These are phyloP conservation scores for Sphinx pinastri DNA, from an alignment of 2,888 invertebrate species.

Conservation along the genomic window DNA sequence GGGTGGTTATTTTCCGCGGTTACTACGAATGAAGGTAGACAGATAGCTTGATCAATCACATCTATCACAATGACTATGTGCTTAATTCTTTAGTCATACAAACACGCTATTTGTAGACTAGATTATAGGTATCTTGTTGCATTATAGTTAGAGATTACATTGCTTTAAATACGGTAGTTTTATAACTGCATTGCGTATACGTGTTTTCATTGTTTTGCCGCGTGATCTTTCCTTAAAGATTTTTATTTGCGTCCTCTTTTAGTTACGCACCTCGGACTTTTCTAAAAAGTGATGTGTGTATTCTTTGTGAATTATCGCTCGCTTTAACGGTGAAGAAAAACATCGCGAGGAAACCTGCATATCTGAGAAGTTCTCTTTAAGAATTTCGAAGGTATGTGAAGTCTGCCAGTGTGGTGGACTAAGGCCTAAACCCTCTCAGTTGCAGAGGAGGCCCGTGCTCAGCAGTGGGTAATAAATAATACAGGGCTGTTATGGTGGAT, in stretches of 20 bases:
- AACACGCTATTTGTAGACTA: slow-evolving; percentile 7
- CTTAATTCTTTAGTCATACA: background rate
- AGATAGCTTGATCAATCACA: slow-evolving; percentile 15
- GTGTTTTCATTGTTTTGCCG: background rate
- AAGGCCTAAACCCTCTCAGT: no score
- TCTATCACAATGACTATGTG: slow-evolving; percentile 5
- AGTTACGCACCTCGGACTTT: no score
- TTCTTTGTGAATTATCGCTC: no score
- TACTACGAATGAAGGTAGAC: background rate
- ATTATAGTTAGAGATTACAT: background rate
- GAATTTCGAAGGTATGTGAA: no score
- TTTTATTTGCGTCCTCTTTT: background rate
- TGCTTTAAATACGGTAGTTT: background rate
- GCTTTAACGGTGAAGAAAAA: no score
- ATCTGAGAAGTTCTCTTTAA: no score
- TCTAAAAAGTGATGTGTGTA: no score
- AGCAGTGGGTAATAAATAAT: no score
- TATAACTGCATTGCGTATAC: background rate
- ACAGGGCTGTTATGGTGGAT: no score
- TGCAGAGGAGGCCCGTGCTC: no score
- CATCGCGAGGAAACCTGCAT: no score
- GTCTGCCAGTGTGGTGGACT: no score
- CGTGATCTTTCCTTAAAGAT: background rate
- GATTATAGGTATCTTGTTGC: background rate
- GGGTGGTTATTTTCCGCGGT: slow-evolving; percentile 34